These are phyloP conservation scores for Zaprionus nigranus DNA, from an alignment of 1,140 invertebrate species.

Conservation along the genomic window DNA sequence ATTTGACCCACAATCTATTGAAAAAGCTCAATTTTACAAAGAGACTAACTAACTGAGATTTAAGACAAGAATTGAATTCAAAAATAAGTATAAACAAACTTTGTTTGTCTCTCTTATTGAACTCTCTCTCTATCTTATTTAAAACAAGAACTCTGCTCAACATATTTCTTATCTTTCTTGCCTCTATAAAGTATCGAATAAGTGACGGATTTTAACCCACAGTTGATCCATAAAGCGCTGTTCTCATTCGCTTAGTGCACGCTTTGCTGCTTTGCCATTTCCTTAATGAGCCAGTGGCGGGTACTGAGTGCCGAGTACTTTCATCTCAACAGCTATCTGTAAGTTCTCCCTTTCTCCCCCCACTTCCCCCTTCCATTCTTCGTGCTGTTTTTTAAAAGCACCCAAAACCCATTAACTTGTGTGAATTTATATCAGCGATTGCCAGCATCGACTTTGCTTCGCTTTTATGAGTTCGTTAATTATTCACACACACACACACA, in stretches of 20 bases:
- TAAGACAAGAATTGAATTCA: too few species aligned
- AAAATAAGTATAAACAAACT: too few species aligned
- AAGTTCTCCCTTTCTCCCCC: background rate
- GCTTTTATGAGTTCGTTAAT: constrained; percentile 80
- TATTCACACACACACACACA: constrained; percentile 78
- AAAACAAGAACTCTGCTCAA: too few species aligned
- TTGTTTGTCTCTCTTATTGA: too few species aligned
- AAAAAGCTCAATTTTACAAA: too few species aligned
- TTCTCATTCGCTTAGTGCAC: constrained; percentile 11
- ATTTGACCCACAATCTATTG: too few species aligned
- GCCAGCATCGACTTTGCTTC: constrained; percentile 50
- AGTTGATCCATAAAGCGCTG: background rate
- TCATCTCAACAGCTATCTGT: constrained; percentile 23
- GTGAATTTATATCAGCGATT: constrained; percentile 80
- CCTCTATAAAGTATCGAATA: background rate
- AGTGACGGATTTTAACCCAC: background rate
- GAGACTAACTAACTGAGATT: too few species aligned
- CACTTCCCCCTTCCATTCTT: background rate
- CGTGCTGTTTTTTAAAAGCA: constrained; percentile 68
- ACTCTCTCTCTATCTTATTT: too few species aligned
- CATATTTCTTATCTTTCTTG: too few species aligned
- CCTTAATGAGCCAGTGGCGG: constrained; percentile 37
- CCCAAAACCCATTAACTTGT: constrained; percentile 76
- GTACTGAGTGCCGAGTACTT: constrained; percentile 12
- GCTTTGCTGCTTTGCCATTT: constrained; percentile 26